Base-by-base conservation (phyloP, 2,888 invertebrate species). In the Pristionchus exspectatus region DNA sequence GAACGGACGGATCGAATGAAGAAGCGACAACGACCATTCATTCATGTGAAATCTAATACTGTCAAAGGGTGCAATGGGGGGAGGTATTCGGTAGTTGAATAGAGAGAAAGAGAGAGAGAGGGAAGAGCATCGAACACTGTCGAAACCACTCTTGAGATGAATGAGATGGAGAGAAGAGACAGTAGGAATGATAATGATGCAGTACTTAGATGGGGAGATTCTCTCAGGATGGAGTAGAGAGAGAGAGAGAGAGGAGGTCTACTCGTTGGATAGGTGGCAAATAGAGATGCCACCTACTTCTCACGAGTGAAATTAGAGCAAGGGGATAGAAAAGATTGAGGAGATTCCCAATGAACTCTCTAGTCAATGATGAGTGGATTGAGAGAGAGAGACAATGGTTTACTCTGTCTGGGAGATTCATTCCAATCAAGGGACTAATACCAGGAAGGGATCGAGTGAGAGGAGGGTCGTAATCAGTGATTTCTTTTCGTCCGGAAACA, bases 21-120 rank as follows among this genome's bases (percentile, higher is more conserved):
- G 24, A 27, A 50, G 50, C 9, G 81, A 54, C 27, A 50, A 81
- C 81, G 44, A 81, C 27, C 14, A 81, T 81, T 81, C 81, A 81
- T 81, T 81, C 81, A 81, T 81, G 81, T 81, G 81, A 81, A 81
- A 81, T 54, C n/a, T 81, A 81, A 81, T 27, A 81, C 81, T 81
- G 81, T 81, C 81, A 81, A 81, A 54, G 50, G 81, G 81, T 81
- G 74, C 74, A 74, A 74, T 69, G 74, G 38, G 24, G 38, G 38
- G 38, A 74, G n/a, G 74, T 33, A 72, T 33, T 72, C 33, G 33
- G 72, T 74, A 74, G 74, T 74, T 74, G 74, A 74, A 38, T 38
- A 74, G 74, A 74, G 44, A 50, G 44, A 50, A 12, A 50, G 44
- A 50, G 44, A 50, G 44, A 44, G 44, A 27, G 33, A 74, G 33